Base-by-base conservation (phyloP, 53 echinoderm and acorn worm species). In the Echinometra lucunter region DNA sequence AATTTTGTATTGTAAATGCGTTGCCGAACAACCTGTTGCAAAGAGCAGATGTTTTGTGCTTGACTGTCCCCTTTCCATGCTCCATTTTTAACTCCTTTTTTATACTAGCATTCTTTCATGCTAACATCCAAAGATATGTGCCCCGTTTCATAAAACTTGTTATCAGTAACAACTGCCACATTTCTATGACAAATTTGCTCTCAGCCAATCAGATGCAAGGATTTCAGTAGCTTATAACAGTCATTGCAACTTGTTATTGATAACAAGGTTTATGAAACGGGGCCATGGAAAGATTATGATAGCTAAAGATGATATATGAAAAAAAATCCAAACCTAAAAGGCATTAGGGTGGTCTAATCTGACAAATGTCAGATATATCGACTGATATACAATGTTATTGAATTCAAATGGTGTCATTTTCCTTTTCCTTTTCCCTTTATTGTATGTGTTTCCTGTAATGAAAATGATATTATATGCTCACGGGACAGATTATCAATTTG, bases 11-110 rank as follows among this genome's bases (percentile, higher is more conserved):
- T n/a, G n/a, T 28, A 49, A n/a, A 85, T 85, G 49, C 30, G 19
- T 21, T 42, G n/a, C 47, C 2, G 49, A 47, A 27, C 42, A 49
- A 30, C 49, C 13, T 81, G 44, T 44, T 16, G 44, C 44, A 40
- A 40, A 21, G 42, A 23, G 44, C 81, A 81, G 81, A 81, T 81
- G 81, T 81, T 81, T 81, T 40, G n/a, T n/a, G n/a, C 44, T 19
- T 81, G 4, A 40, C 44, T 34, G 2, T 4, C 32, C 30, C 32
- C 12, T 72, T 10, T 72, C 30, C 35, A 35, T 72, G n/a, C 63
- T 8, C 35, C 72, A 15, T 72, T 35, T 11, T 32, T 72, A 16
- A 15, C 12, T 72, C 2, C 13, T 72, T 72, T 72, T 53, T 72
- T 15, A 35, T 53, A 53, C 53, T 53, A 11, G 8, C 53, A 9